Evolutionary conservation across 2,888 invertebrate species (phyloP).

Genomic region (Lampropteryx suffumata): DNA sequence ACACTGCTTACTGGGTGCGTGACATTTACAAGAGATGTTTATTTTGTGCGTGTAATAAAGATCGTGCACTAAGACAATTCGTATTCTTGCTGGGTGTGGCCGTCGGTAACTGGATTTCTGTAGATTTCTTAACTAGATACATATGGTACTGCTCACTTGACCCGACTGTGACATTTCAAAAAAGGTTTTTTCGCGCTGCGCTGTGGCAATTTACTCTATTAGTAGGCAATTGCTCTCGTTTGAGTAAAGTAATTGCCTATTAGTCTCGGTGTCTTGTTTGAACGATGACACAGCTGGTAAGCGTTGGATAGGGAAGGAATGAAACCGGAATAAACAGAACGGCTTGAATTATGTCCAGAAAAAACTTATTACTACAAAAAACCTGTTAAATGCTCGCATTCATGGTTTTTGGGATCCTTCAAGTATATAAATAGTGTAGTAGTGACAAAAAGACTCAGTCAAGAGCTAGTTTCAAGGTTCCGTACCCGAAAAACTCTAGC

Average conservation of each 20-base stretch:
- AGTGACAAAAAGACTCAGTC: too few relatives aligned
- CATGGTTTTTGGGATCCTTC: too few relatives aligned
- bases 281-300: constrained; percentile 44
- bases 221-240: constrained; percentile 53
- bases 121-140: constrained; percentile 52
- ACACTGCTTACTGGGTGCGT: constrained; percentile 47
- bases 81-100: constrained; percentile 45
- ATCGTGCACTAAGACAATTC: constrained; percentile 52
- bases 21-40: constrained; percentile 47
- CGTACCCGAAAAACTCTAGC: too few relatives aligned
- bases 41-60: constrained; percentile 59
- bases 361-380: too few relatives aligned
- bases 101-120: constrained; percentile 48
- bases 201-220: constrained; percentile 44
- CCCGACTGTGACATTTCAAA: constrained; percentile 48
- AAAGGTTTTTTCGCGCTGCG: constrained; percentile 41
- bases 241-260: constrained; percentile 44
- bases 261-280: constrained; percentile 37
- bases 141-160: constrained; percentile 47
- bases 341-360: too few relatives aligned
- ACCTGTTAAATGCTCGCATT: too few relatives aligned
- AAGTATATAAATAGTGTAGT: too few relatives aligned
- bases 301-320: background rate
- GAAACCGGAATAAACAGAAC: background rate
- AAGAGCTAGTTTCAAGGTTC: too few relatives aligned